Evolutionary conservation across 2,797 vertebrate genomes (phyloP), one percentile per base, ranked within the genome.

Genomic region (Scarus forsteni): DNA sequence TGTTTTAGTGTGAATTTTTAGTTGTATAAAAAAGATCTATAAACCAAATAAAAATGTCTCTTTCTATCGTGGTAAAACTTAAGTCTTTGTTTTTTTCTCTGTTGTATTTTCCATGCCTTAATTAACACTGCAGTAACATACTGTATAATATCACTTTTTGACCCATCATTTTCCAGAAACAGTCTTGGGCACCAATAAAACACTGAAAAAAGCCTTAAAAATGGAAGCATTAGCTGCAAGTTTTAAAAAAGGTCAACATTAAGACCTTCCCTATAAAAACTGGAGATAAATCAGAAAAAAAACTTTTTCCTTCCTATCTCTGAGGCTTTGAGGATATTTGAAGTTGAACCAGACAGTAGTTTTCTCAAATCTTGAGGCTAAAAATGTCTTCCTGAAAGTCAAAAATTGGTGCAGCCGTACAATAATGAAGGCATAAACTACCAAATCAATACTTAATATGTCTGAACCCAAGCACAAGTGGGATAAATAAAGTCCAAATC

Each of bases 171-270:
- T 45, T 81, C 60, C 51, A 77, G 49, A 80, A 83, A 86, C 62
- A 87, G 75, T 81, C 74, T 44, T 61, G 83, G 86, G 70, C 76
- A 81, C 76, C 60, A 73, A 78, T 42, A 60, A 81, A 39, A 71
- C 50, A 61, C 13, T 48, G 58, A 18, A 56, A 78, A 81, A 63
- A 81, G 56, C 60, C 66, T 73, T 52, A 62, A 70, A 82, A 82
- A 68, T 79, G 79, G 82, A 87, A 88, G 87, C 77, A 75, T 89
- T 74, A 81, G 83, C 85, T 90, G 90, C 81, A 79, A 74, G 52
- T 77, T 81, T 79, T 51, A 69, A 15, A 79, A 77, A 77, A 75
- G 34, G 36, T 64, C 50, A 14, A n/a, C 8, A 1, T 34, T 0
- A 1, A 13, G 60, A 75, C 69, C 48, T 71, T 66, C 18, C 14